A percentile compares a stretch with the other conserved stretches of the same genome.
Conservation (phyloP, 2,888 invertebrate genomes). For the Oscheius onirici region DNA sequence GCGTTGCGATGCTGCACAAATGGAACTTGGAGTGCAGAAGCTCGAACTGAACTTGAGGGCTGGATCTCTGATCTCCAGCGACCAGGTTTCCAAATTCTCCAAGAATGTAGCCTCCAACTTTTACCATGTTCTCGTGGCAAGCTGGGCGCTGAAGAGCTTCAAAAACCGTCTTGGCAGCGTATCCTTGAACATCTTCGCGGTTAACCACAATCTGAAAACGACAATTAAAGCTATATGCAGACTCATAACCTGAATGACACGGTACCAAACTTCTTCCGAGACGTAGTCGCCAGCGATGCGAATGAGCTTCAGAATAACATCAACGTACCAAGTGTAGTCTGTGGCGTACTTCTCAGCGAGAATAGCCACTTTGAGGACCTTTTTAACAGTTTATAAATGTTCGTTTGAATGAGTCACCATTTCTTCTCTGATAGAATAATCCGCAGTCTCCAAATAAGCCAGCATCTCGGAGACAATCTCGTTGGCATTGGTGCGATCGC, state of each 20-base stretch:
- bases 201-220: conserved; percentile 92
- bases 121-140: conserved; percentile 99
- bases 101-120: conserved; percentile 98
- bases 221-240: too few relatives aligned
- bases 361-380: conserved; percentile 95
- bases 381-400: background rate
- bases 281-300: conserved; percentile 99
- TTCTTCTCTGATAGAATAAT: conserved; percentile 99
- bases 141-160: conserved; percentile 91
- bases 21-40: conserved; percentile 98
- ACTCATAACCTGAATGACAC: conserved; percentile 80
- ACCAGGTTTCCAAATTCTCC: conserved; percentile 99
- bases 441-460: conserved; percentile 96
- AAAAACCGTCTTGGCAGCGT: conserved; percentile 99
- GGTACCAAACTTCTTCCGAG: conserved; percentile 99
- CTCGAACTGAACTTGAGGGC: conserved; percentile 96
- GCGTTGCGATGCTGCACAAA: conserved; percentile 93
- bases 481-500: conserved; percentile 97
- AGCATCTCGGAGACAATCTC: conserved; percentile 99
- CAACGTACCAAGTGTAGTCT: conserved; percentile 94
- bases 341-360: conserved; percentile 98
- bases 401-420: conserved; percentile 79
- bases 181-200: conserved; percentile 98
- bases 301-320: conserved; percentile 97
- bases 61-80: conserved; percentile 94